These are phyloP conservation scores for Stomorhina lunata DNA, from an alignment of 2,888 invertebrate genomes.

Conservation along the genomic window DNA sequence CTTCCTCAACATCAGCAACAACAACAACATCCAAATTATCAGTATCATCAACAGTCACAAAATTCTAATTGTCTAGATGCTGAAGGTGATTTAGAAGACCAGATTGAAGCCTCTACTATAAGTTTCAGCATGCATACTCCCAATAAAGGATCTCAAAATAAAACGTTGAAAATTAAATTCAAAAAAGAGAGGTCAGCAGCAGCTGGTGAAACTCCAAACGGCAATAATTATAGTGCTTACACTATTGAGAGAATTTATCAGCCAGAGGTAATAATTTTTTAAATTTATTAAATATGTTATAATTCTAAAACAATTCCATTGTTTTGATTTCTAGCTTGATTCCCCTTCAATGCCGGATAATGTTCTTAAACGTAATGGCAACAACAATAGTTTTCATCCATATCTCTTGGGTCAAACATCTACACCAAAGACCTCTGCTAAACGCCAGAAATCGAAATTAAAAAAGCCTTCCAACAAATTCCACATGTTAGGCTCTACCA, in stretches of 20 bases:
- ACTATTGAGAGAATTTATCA: conserved; percentile 76
- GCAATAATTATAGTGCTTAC: conserved; percentile 76
- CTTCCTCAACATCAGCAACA: conserved; percentile 13
- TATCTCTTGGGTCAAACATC: conserved; percentile 76
- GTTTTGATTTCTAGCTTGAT: conserved; percentile 21
- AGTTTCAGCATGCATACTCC: conserved; percentile 76
- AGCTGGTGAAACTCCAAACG: conserved; percentile 70
- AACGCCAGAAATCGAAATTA: conserved; percentile 72
- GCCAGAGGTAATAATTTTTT: conserved; percentile 57
- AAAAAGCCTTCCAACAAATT: conserved; percentile 71
- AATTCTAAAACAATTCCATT: not conserved
- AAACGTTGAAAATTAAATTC: conserved; percentile 79
- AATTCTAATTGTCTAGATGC: conserved; percentile 33
- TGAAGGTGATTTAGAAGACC: conserved; percentile 72
- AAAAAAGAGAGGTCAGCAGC: conserved; percentile 72
- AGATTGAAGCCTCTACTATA: conserved; percentile 77
- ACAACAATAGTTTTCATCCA: conserved; percentile 75
- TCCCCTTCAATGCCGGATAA: conserved; percentile 61
- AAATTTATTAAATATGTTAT: not conserved
- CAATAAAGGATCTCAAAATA: conserved; percentile 75
- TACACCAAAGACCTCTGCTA: conserved; percentile 74
- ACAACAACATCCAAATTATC: conserved; percentile 34
- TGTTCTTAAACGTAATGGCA: conserved; percentile 70
- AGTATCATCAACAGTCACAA: conserved; percentile 46
- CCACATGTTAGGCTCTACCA: conserved; percentile 69